Evolutionary conservation across 2,113 vertebrate genomes (phyloP).

Genomic region (Pitta sordida): DNA sequence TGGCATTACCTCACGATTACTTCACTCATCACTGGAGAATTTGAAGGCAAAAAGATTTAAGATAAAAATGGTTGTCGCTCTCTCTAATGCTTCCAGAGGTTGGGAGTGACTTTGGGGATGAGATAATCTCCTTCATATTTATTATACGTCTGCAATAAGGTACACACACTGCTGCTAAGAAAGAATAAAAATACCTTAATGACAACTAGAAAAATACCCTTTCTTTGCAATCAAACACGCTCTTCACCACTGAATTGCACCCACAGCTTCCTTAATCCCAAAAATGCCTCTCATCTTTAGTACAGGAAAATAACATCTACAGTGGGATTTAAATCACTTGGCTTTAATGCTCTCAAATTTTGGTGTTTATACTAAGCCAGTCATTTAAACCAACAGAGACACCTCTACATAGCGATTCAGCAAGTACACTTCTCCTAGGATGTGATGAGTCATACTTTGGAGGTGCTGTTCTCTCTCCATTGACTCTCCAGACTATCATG

Average conservation of each 20-base stretch:
- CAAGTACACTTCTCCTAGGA: neutral
- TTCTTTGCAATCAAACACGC: neutral
- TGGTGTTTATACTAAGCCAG: neutral
- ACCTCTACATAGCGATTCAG: neutral
- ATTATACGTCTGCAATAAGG: neutral
- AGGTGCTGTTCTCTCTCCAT: conserved; percentile 28
- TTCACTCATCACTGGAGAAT: conserved; percentile 2
- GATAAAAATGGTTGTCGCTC: neutral
- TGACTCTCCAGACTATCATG: conserved; percentile 48
- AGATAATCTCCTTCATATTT: neutral
- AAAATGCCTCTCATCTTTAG: neutral
- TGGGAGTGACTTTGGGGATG: neutral
- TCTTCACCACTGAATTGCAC: neutral
- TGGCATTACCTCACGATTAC: conserved; percentile 22
- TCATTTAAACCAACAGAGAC: neutral
- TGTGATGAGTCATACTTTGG: conserved; percentile 36
- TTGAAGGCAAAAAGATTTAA: neutral
- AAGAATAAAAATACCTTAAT: neutral
- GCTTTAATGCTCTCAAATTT: neutral
- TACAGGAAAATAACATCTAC: neutral
- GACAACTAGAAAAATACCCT: neutral
- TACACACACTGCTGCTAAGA: neutral
- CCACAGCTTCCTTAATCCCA: neutral
- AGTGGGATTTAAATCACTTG: neutral
- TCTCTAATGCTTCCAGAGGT: neutral